phyloP scores from a whole-genome alignment of 1,140 invertebrate species.

The Zaprionus ghesquierei region DNA sequence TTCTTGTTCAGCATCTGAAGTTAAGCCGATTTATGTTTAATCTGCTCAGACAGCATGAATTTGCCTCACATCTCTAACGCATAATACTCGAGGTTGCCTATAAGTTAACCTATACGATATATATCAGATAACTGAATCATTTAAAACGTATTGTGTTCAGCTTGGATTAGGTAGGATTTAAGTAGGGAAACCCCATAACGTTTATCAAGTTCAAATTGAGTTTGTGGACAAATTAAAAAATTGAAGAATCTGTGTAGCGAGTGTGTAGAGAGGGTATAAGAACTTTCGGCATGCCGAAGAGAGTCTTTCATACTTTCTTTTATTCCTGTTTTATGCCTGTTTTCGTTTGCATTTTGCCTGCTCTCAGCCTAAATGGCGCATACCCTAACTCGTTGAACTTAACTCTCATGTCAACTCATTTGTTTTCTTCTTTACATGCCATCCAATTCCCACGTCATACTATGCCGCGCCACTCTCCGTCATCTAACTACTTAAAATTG shows the following conservation, averaged over 20 bases:
- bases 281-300: not conserved
- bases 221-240: too few species aligned
- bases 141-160: too few species aligned
- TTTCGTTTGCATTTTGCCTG: not conserved
- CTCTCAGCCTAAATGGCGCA: not conserved
- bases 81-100: too few species aligned
- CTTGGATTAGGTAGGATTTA: too few species aligned
- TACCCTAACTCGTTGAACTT: conserved; percentile 21
- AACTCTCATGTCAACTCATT: conserved; percentile 55
- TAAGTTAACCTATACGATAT: too few species aligned
- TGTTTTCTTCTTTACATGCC: conserved; percentile 76
- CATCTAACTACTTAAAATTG: conserved; percentile 30
- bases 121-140: too few species aligned
- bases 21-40: too few species aligned
- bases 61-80: too few species aligned
- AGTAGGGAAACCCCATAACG: too few species aligned
- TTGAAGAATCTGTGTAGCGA: not conserved
- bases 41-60: too few species aligned
- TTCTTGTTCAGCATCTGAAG: too few species aligned
- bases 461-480: conserved; percentile 41
- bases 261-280: not conserved
- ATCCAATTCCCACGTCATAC: conserved; percentile 68
- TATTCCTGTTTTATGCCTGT: not conserved
- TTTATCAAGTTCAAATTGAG: too few species aligned
- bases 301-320: not conserved